Base-by-base conservation (phyloP, 2,888 invertebrate genomes). In the Pyrrhia umbra region DNA sequence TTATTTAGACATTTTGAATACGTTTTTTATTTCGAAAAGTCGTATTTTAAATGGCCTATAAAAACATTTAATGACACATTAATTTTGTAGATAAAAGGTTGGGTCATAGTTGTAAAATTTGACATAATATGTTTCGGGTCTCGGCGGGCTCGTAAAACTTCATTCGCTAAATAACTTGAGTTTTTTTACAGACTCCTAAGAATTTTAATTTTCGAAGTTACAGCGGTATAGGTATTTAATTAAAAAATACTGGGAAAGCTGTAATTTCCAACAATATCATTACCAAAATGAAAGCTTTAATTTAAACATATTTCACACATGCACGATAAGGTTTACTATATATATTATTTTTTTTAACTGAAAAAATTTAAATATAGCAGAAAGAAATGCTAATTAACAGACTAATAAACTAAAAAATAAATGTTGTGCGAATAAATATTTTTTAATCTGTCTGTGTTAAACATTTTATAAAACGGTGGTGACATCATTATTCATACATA, bases 81-180 rank as follows among this genome's bases (percentile, higher is more conserved):
- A 88, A 89, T 87, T 84, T 86, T 75, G 82, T 67, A 83, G 86
- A 88, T 89, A 89, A 89, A 89, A 87, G 75, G 69, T 43, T 57
- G 71, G 75, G 79, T 80, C 82, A 78, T 79, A 83, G 88, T 84
- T 81, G 81, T 89, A 90, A 90, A 90, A 89, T 84, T 85, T 83
- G 85, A 83, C 86, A 82, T 88, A 86, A 86, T 87, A 85, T 82
- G 82, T 83, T 81, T 77, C 62, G 73, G 77, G 69, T 71, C 80
- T 75, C 79, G 43, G 59, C 39, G 56, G 69, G 49, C 64, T 78
- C 81, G 77, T 90, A 89, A 90, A 88, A 77, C 78, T 79, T 74
- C 74, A 79, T 81, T 78, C 79, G 73, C 76, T 80, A 81, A 85
- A 87, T 69, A 85, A 85, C 85, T 82, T 77, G 50, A 55, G 64